Conservation (phyloP, 2,113 vertebrate species). For the Puffinus mauretanicus region DNA sequence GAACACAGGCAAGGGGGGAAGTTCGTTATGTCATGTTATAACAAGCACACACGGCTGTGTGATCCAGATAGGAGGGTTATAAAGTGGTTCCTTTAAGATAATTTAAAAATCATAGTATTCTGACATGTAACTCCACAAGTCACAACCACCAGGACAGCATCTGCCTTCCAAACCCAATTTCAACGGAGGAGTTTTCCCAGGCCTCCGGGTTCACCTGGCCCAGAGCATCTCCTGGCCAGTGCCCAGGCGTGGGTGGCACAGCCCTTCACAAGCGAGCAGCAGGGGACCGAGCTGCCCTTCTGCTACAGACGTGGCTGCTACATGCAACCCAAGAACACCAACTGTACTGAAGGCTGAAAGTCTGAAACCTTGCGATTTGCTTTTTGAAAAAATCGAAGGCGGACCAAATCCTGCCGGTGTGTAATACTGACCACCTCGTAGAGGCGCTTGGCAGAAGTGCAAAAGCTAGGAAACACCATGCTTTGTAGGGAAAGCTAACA, state of each 20-base stretch:
- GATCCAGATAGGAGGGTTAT: background rate
- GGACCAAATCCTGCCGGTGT: background rate
- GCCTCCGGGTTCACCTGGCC: background rate
- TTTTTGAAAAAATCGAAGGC: background rate
- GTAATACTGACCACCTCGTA: rapidly evolving
- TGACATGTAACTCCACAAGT: background rate
- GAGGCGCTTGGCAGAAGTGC: background rate
- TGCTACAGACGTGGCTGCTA: background rate
- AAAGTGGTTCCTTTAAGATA: background rate
- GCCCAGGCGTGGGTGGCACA: background rate
- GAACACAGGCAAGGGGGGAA: background rate
- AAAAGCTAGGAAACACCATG: background rate
- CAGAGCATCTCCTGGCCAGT: background rate
- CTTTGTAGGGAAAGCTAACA: background rate
- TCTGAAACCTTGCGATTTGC: background rate
- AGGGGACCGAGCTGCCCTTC: background rate
- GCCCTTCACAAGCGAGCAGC: background rate
- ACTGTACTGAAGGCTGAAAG: background rate
- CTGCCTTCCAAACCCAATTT: background rate
- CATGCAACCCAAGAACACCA: background rate
- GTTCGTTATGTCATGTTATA: background rate
- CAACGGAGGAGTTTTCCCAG: background rate
- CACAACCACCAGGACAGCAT: background rate
- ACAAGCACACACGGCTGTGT: background rate
- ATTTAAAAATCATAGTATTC: background rate